A percentile compares a stretch with the other conserved stretches of the same genome.
phyloP scores from a whole-genome alignment of 1,140 invertebrate species.

The Drosophila santomea region DNA sequence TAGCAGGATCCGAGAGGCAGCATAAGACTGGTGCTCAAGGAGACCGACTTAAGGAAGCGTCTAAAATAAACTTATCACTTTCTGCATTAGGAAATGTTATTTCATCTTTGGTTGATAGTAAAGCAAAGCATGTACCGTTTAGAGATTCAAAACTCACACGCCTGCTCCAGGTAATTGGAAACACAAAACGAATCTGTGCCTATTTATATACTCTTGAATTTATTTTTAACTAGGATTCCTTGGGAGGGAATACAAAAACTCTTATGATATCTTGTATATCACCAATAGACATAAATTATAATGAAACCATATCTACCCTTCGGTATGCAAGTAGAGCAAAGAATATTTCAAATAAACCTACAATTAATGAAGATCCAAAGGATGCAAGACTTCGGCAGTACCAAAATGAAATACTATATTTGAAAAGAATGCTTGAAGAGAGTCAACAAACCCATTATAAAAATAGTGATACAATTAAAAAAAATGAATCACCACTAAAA shows the following conservation, averaged over 20 bases:
- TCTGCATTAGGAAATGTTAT: slow-evolving; percentile 98
- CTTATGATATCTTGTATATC: slow-evolving; percentile 97
- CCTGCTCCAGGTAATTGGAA: slow-evolving; percentile 88
- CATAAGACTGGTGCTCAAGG: slow-evolving; percentile 95
- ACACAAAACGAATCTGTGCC: neutral
- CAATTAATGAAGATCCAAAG: slow-evolving; percentile 97
- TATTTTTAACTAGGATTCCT: slow-evolving; percentile 89
- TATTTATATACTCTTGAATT: neutral
- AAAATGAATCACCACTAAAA: neutral
- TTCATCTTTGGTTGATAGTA: slow-evolving; percentile 95
- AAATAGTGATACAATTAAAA: neutral
- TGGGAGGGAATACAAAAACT: slow-evolving; percentile 97
- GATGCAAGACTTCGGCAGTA: slow-evolving; percentile 95
- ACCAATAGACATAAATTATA: slow-evolving; percentile 94
- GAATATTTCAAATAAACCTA: slow-evolving; percentile 96
- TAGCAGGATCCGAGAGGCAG: slow-evolving; percentile 94
- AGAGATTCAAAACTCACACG: slow-evolving; percentile 97
- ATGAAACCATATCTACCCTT: slow-evolving; percentile 95
- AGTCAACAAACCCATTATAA: slow-evolving; percentile 28
- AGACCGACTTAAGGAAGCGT: slow-evolving; percentile 95
- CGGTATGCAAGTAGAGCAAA: slow-evolving; percentile 96
- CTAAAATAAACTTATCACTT: slow-evolving; percentile 97
- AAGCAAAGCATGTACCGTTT: slow-evolving; percentile 96
- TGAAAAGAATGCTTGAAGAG: slow-evolving; percentile 89
- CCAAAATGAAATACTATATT: slow-evolving; percentile 92